Base-by-base conservation (phyloP, 2,113 vertebrate species). In the Sterrhoptilus dennistouni region DNA sequence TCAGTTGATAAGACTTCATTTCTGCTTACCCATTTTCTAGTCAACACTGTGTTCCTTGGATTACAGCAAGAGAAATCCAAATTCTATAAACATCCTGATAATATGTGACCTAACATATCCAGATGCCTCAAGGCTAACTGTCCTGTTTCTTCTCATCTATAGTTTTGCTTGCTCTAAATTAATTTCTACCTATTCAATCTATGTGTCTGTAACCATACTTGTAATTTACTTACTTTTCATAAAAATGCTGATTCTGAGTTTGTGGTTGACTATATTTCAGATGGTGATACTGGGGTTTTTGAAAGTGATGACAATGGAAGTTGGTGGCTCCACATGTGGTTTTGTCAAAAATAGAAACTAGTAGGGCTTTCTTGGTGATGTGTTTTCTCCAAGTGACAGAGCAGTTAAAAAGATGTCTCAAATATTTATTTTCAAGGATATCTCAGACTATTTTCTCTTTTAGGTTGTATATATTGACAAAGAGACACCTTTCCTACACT, bases 171-270 rank as follows among this genome's bases (percentile, higher is more conserved):
- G 4, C 5, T 70, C 13, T 57, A 82, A 84, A 52, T 19, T 24
- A 8, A 87, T 57, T 84, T 83, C 31, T 90, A 59, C 57, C 44
- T 86, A 36, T 54, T 35, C 15, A 63, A 12, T 72, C 45, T 52
- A 31, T 15, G 38, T 60, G 14, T 64, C 69, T 56, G 16, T 44
- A 53, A 42, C 33, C 50, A 35, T 42, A 83, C 11, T 74, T 92
- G 16, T 7, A 63, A 56, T 92, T 91, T 94, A 81, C 36, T 90
- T 87, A 38, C 29, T 83, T 81, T 86, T 66, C 36, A 52, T 64
- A 60, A 92, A 93, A 93, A 63, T 27, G 68, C 81, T 94, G 93
- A 93, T 77, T 78, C 72, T 84, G 77, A 78, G 72, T 71, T 70
- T 88, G 64, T 81, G 79, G 71, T 42, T 88, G 52, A 44, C 56